These are phyloP conservation scores for Chiloscyllium plagiosum DNA, from an alignment of 2,113 vertebrate genomes.

Conservation along the genomic window DNA sequence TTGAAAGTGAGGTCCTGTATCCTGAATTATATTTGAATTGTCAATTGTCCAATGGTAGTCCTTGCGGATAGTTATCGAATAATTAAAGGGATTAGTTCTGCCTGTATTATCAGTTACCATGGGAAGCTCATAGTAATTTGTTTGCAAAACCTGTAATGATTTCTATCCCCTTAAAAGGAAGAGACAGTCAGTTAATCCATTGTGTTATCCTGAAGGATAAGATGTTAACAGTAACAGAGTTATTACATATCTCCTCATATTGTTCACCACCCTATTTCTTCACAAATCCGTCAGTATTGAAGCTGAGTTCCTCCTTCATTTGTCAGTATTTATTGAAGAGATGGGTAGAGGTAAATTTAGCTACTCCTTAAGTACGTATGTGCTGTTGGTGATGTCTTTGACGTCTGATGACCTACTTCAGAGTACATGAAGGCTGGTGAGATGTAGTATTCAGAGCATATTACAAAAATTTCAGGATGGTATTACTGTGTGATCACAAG, in stretches of 20 bases:
- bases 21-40: neutral
- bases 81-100: slow-evolving; percentile 2
- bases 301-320: neutral
- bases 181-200: neutral
- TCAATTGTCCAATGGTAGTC: neutral
- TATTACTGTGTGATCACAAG: neutral
- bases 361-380: neutral
- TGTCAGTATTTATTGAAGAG: neutral
- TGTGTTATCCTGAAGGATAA: neutral
- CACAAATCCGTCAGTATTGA: neutral
- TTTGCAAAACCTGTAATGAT: neutral
- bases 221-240: neutral
- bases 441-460: neutral
- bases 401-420: neutral
- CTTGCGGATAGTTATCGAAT: neutral
- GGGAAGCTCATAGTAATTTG: neutral
- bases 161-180: neutral
- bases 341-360: neutral
- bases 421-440: neutral
- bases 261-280: neutral
- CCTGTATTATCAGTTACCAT: neutral
- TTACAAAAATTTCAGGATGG: neutral
- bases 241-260: neutral
- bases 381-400: neutral
- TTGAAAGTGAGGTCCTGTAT: neutral